These are phyloP conservation scores for Ernsta delagoae DNA, from an alignment of 2,888 invertebrate species.

Conservation along the genomic window DNA sequence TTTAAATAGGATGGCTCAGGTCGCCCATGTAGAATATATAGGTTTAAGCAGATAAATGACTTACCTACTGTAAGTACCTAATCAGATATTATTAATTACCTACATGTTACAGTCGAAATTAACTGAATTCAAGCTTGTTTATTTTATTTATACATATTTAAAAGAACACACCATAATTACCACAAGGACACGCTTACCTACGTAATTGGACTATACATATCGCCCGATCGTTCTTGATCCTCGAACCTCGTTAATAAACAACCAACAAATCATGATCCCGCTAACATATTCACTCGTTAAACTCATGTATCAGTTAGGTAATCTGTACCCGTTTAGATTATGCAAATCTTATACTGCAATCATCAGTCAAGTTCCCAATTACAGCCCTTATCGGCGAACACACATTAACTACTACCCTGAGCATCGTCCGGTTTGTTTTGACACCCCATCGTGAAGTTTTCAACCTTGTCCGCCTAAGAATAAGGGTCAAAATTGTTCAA, in stretches of 20 bases:
- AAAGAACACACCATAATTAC: slow-evolving; percentile 37
- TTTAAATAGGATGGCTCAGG: too few species aligned
- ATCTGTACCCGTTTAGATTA: slow-evolving; percentile 49
- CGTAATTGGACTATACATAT: slow-evolving; percentile 39
- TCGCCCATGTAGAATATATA: too few species aligned
- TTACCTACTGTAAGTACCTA: too few species aligned
- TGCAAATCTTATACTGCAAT: slow-evolving; percentile 60
- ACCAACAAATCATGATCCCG: slow-evolving; percentile 34
- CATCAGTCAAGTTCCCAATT: slow-evolving; percentile 71
- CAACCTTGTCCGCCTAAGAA: not conserved
- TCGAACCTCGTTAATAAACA: slow-evolving; percentile 23
- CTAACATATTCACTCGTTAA: slow-evolving; percentile 38
- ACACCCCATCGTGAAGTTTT: not conserved
- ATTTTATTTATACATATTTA: not conserved
- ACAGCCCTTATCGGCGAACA: slow-evolving; percentile 61
- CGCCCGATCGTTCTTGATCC: slow-evolving; percentile 29
- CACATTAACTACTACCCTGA: slow-evolving; percentile 51
- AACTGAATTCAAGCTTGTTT: too few species aligned
- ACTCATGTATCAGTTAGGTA: slow-evolving; percentile 34
- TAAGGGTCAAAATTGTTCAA: slow-evolving; percentile 43
- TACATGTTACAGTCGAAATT: too few species aligned
- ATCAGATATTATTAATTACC: too few species aligned
- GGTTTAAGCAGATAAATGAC: too few species aligned
- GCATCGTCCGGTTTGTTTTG: slow-evolving; percentile 34
- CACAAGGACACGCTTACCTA: slow-evolving; percentile 20